phyloP scores from a whole-genome alignment of 2,888 invertebrate genomes.

The Hemithea aestivaria region DNA sequence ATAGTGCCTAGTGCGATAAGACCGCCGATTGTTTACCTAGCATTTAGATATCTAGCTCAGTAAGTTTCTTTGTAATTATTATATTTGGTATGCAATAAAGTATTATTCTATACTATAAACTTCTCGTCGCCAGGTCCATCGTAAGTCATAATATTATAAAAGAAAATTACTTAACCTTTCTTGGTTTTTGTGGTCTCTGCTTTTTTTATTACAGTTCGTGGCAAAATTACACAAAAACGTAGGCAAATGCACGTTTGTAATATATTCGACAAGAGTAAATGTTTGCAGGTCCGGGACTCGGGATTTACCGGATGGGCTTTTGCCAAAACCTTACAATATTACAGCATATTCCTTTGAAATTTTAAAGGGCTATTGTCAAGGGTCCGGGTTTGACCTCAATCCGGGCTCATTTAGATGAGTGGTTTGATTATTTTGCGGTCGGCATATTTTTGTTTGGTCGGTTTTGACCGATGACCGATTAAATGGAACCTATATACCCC shows the following conservation, averaged over 20 bases:
- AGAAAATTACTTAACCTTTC: too few species aligned
- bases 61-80: too few species aligned
- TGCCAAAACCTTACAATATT: slow-evolving; percentile 18
- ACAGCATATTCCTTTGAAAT: slow-evolving; percentile 19
- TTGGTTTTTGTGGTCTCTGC: too few species aligned
- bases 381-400: slow-evolving; percentile 19
- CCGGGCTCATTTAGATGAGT: slow-evolving; percentile 13
- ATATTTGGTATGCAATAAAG: too few species aligned
- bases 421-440: slow-evolving; percentile 15
- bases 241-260: slow-evolving; percentile 33
- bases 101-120: too few species aligned
- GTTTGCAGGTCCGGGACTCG: slow-evolving; percentile 21
- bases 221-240: slow-evolving; percentile 6
- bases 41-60: too few species aligned
- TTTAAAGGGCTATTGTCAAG: slow-evolving; percentile 22
- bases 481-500: background rate
- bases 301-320: slow-evolving; percentile 22
- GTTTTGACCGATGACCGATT: background rate
- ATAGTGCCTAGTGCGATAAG: too few species aligned
- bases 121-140: too few species aligned
- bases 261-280: slow-evolving; percentile 36
- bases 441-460: slow-evolving; percentile 9
- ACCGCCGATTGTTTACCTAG: too few species aligned
- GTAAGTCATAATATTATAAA: too few species aligned
- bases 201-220: too few species aligned